Evolutionary conservation across 2,113 vertebrate species (phyloP).

Genomic region (Myotis yumanensis): DNA sequence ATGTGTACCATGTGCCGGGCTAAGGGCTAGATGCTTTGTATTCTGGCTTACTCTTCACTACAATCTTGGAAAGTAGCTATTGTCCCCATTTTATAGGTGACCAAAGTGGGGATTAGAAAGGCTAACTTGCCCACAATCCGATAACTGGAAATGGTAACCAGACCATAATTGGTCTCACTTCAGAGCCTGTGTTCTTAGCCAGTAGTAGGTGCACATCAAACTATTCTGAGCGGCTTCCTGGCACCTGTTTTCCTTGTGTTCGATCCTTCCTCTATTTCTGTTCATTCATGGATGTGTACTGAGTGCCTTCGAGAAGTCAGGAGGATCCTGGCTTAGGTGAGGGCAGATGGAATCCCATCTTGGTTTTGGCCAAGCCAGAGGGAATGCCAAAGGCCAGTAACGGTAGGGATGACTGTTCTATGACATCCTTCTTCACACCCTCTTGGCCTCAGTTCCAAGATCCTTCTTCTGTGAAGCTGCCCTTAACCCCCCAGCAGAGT

Average conservation of each 20-base stretch:
- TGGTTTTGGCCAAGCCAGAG: neutral
- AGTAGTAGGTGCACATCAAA: neutral
- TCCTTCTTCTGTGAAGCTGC: neutral
- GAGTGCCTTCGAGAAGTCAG: neutral
- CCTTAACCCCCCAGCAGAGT: neutral
- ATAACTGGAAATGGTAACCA: neutral
- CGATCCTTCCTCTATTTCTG: neutral
- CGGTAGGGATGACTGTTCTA: neutral
- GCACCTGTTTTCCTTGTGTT: neutral
- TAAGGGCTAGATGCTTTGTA: neutral
- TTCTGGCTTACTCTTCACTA: neutral
- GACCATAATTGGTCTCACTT: too few relatives aligned
- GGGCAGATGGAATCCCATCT: neutral
- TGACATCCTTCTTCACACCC: neutral
- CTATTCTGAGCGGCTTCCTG: neutral
- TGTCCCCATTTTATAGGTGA: neutral
- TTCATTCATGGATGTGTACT: neutral
- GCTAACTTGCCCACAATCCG: accelerated
- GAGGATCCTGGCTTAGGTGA: neutral
- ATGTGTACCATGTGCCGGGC: too few relatives aligned
- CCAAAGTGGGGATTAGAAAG: neutral
- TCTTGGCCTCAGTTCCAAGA: neutral
- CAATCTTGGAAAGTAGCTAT: neutral
- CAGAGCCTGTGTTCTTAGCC: neutral
- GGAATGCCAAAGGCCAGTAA: neutral